phyloP scores from a whole-genome alignment of 2,113 vertebrate species.

The Cephalopterus ornatus region DNA sequence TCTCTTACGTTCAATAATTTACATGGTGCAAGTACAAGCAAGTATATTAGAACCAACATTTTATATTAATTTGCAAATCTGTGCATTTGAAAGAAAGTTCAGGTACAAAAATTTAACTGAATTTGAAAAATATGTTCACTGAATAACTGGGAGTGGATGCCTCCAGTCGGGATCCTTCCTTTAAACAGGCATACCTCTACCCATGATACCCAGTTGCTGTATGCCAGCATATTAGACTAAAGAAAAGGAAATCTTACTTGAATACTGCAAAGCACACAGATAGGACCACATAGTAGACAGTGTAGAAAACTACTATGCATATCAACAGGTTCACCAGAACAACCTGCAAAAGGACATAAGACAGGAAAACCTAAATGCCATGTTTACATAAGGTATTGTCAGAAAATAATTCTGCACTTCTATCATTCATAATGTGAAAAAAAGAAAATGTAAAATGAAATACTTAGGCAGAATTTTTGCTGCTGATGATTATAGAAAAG shows the following conservation, averaged over 20 bases:
- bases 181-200: not conserved
- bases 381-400: not conserved
- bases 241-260: conserved; percentile 68
- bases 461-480: not conserved
- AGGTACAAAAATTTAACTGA: not conserved
- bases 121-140: not conserved
- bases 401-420: not conserved
- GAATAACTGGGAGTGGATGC: not conserved
- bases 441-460: not conserved
- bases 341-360: conserved; percentile 60
- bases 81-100: not conserved
- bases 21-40: not conserved
- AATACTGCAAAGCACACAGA: conserved; percentile 78
- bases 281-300: conserved; percentile 80
- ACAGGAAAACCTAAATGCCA: not conserved
- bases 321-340: conserved; percentile 79
- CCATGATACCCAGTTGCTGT: not conserved
- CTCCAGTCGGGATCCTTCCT: not conserved
- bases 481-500: not conserved
- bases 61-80: not conserved
- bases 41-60: not conserved
- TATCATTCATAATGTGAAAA: not conserved
- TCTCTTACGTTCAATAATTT: not conserved
- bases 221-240: not conserved
- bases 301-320: conserved; percentile 81